Evolutionary conservation across 2,888 invertebrate species (phyloP), one percentile per base, ranked within the genome.

Genomic region (Eledona agricola): DNA sequence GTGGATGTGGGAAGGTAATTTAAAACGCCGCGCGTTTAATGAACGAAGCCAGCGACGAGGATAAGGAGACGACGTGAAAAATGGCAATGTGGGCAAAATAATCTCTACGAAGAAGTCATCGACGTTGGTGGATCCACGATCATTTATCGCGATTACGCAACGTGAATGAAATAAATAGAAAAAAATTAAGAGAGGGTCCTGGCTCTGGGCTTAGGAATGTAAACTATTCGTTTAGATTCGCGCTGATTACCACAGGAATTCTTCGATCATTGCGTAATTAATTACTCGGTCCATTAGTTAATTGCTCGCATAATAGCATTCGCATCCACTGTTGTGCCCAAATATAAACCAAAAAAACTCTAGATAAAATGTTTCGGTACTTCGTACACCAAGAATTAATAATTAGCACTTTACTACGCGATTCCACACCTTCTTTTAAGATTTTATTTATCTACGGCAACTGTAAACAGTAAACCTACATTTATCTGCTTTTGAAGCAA

Each of bases 1-100:
- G 12, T 26, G 22, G 35, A 51, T 51, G 51, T 51, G 51, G 51
- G 51, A 51, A 51, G 51, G 42, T 43, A 51, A 51, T 51, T 51
- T 51, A 51, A 51, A 51, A 43, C 51, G 26, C 35, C 17, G 42
- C n/a, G n/a, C 35, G 17, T 45, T 23, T 45, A 43, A 42, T 42
- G 42, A 51, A 51, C 25, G n/a, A n/a, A n/a, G 9, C 40, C 26
- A 11, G 7, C 20, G 16, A 11, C 26, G 23, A 22, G 32, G 46
- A 34, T 25, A 42, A 42, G 32, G n/a, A n/a, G n/a, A n/a, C n/a
- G 4, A 17, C 16, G 19, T 35, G 35, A 46, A 46, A 47, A 47
- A 47, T 19, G 19, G 28, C 37, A 37, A 47, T 35, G 47, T 37
- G 37, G 47, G 37, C 47, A 47, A 37, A 28, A 35, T 12, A 11